These are phyloP conservation scores for Tethya wilhelma DNA, from an alignment of 37 sponge, comb jelly and placozoan genomes.

Conservation along the genomic window DNA sequence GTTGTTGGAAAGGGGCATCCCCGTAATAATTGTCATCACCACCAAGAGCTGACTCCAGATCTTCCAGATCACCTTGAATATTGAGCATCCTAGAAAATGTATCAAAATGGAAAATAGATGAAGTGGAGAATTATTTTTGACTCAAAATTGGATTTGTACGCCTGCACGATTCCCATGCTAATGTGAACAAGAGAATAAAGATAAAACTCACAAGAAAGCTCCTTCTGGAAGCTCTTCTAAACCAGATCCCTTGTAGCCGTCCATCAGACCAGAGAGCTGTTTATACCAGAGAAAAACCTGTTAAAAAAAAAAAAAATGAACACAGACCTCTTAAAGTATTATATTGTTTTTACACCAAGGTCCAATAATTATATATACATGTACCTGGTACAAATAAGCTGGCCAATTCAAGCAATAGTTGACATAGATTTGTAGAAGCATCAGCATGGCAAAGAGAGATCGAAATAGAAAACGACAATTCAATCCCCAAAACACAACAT, in stretches of 20 bases:
- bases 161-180: too few species aligned
- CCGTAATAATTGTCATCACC: not conserved
- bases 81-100: slow-evolving; percentile 73
- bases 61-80: slow-evolving; percentile 82
- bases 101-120: too few species aligned
- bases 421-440: too few species aligned
- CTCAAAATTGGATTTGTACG: too few species aligned
- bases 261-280: slow-evolving; percentile 70
- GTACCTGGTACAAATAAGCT: too few species aligned
- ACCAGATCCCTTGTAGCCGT: slow-evolving; percentile 52
- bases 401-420: too few species aligned
- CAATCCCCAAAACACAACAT: not conserved
- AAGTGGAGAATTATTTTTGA: too few species aligned
- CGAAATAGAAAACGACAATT: slow-evolving; percentile 25
- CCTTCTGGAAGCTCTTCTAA: slow-evolving; percentile 42
- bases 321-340: not conserved
- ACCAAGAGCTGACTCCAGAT: slow-evolving; percentile 79
- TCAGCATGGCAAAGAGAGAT: too few species aligned
- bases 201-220: slow-evolving; percentile 60
- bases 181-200: too few species aligned
- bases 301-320: not conserved
- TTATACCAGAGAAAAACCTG: not conserved
- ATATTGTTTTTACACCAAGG: too few species aligned
- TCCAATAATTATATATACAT: too few species aligned
- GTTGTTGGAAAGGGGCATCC: too few species aligned